Evolutionary conservation across 1,140 invertebrate genomes (phyloP).

Genomic region (Drosophila leontia): DNA sequence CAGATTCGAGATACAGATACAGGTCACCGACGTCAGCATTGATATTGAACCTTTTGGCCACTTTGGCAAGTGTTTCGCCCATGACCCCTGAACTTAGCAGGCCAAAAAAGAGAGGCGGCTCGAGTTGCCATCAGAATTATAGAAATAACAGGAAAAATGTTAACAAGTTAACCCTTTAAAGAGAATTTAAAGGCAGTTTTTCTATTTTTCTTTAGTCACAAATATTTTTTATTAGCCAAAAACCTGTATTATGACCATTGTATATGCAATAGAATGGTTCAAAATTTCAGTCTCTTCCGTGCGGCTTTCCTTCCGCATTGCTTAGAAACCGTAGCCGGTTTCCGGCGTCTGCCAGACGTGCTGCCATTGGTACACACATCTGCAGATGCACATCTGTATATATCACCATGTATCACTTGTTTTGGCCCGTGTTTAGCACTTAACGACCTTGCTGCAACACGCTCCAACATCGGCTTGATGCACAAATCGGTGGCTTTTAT

Average conservation of each 20-base stretch:
- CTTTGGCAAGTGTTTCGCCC: constrained; percentile 26
- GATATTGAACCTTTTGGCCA: constrained; percentile 31
- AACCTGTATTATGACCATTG: neutral
- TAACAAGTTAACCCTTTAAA: constrained; percentile 4
- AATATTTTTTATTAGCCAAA: neutral
- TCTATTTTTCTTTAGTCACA: neutral
- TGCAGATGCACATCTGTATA: constrained; percentile 1
- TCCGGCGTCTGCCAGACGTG: constrained; percentile 41
- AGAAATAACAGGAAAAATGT: neutral
- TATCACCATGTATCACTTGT: constrained; percentile 65
- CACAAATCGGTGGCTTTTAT: constrained; percentile 52
- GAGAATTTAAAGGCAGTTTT: neutral
- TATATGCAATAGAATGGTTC: neutral
- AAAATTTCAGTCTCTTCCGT: constrained; percentile 3
- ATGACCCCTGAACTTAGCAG: constrained; percentile 45
- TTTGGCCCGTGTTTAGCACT: constrained; percentile 59
- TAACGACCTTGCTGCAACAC: constrained; percentile 61
- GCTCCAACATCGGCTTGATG: constrained; percentile 32
- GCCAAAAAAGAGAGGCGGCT: constrained; percentile 2
- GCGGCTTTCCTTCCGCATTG: constrained; percentile 33
- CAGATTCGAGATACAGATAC: constrained; percentile 11
- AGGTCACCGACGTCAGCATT: constrained; percentile 32
- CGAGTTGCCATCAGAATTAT: neutral
- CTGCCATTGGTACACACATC: constrained; percentile 12
- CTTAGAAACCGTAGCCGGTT: constrained; percentile 21